These are phyloP conservation scores for Penaeus vannamei DNA, from an alignment of 1,140 invertebrate genomes.

Conservation along the genomic window DNA sequence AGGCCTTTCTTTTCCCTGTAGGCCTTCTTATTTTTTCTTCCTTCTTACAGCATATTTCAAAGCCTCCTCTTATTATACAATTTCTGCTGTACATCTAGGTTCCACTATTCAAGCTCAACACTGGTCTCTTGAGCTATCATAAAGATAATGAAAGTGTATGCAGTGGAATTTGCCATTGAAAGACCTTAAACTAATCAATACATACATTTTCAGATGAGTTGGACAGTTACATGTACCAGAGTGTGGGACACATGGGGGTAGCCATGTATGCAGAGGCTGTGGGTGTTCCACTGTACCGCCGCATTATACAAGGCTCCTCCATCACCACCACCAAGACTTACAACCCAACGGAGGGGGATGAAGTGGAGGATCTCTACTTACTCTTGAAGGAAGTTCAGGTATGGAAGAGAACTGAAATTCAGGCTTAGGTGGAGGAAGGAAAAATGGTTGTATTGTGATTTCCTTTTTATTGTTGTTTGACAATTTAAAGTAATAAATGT, in stretches of 20 bases:
- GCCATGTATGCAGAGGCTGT: constrained; percentile 93
- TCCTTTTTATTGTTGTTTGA: neutral
- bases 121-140: no score
- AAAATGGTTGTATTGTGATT: neutral
- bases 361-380: constrained; percentile 98
- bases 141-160: no score
- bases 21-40: neutral
- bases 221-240: constrained; percentile 99
- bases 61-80: no score
- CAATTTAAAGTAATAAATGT: no score
- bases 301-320: constrained; percentile 85
- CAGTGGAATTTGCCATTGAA: no score
- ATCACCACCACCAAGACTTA: constrained; percentile 85
- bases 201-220: constrained; percentile 82
- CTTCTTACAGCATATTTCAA: constrained; percentile 29
- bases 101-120: no score
- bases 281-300: constrained; percentile 89
- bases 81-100: no score
- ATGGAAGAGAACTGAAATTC: constrained; percentile 66
- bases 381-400: constrained; percentile 89
- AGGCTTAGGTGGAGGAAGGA: neutral
- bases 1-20: neutral
- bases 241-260: constrained; percentile 96
- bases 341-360: constrained; percentile 87
- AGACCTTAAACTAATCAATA: neutral